Evolutionary conservation across 2,113 vertebrate species (phyloP).

Genomic region (Tauraco erythrolophus): DNA sequence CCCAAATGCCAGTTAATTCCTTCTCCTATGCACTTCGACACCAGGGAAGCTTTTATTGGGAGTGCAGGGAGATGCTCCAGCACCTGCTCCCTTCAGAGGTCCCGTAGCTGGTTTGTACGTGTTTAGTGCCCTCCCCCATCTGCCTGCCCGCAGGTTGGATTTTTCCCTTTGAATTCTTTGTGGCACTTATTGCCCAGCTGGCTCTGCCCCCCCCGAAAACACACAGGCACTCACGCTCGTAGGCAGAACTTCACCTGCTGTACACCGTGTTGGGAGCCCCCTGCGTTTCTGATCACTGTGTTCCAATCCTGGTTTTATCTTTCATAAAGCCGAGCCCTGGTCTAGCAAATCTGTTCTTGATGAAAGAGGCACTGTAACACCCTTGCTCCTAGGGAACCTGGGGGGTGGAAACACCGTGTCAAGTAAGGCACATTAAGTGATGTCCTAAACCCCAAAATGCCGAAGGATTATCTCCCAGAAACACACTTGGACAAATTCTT

Average conservation of each 20-base stretch:
- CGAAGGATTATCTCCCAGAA: constrained; percentile 6
- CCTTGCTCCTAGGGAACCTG: not conserved
- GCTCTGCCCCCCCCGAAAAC: not conserved
- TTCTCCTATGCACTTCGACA: not conserved
- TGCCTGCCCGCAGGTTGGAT: not conserved
- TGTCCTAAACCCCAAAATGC: not conserved
- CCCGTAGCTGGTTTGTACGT: not conserved
- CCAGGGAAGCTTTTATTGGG: not conserved
- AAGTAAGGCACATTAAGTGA: not conserved
- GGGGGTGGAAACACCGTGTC: not conserved
- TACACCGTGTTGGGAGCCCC: not conserved
- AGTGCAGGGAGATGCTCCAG: not conserved
- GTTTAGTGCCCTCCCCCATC: not conserved
- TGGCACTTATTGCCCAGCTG: not conserved
- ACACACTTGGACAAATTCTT: not conserved
- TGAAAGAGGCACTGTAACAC: not conserved
- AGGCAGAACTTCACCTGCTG: not conserved
- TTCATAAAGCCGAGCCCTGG: not conserved
- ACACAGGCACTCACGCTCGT: not conserved
- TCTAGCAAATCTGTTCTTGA: not conserved
- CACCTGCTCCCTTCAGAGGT: not conserved
- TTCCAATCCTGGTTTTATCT: not conserved
- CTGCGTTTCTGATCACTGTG: not conserved
- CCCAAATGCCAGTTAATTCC: not conserved
- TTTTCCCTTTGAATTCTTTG: not conserved